Base-by-base conservation (phyloP, 2,797 vertebrate species). In the Sebastes ruberrimus region DNA sequence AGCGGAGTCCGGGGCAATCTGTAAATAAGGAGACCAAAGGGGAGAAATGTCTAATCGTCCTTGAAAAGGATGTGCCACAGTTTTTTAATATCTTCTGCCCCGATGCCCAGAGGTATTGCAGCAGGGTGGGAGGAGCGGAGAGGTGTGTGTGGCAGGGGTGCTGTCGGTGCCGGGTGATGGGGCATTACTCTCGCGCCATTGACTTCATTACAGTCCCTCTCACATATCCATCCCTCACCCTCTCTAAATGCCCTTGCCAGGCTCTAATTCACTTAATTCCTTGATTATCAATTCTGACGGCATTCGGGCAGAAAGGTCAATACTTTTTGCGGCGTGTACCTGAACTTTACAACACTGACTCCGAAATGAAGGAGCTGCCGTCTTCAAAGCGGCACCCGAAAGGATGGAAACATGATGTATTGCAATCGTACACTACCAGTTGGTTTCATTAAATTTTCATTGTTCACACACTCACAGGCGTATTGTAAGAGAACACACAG, bases 161-260 rank as follows among this genome's bases (percentile, higher is more conserved):
- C 84, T 87, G 90, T 88, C 81, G 70, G 88, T 86, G 88, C 82
- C 78, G 80, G 89, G 89, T 92, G 92, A 95, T 90, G 92, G 89
- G 88, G 89, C 94, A 93, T 95, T 94, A 94, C 93, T 94, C 89
- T 87, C 91, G 93, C 93, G 82, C 92, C 93, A 95, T 94, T 94
- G 92, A 94, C 94, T 94, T 94, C 90, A 94, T 95, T 94, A 94
- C 92, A 87, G 92, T 82, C 89, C 86, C 87, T 90, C 90, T 93
- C 90, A 78, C 92, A 91, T 90, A 91, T 91, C 90, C 92, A 93
- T 93, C 85, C 88, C 83, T 92, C 88, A 86, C 74, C 72, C 85
- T 87, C 81, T 89, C 83, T 87, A 90, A 92, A 93, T 83, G 89
- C 89, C 85, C 91, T 90, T 93, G 92, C 90, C 91, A 91, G 85